phyloP scores from a whole-genome alignment of 2,113 vertebrate species.

The Cyanoderma ruficeps region DNA sequence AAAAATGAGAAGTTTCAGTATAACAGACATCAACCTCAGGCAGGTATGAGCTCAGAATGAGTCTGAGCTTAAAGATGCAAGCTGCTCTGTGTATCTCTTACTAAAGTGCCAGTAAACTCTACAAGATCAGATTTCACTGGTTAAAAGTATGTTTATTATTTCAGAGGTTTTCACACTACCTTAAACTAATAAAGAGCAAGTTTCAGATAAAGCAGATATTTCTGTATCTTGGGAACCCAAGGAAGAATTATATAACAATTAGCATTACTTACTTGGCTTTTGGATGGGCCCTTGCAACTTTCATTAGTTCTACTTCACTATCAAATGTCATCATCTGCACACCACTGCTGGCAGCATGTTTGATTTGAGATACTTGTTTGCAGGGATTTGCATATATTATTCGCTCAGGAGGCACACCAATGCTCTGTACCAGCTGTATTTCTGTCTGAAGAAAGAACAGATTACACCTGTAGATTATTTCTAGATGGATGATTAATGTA shows the following conservation, averaged over 20 bases:
- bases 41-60: neutral
- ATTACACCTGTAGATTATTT: neutral
- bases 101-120: neutral
- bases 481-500: neutral
- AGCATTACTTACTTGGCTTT: constrained; percentile 89
- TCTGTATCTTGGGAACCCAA: neutral
- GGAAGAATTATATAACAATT: neutral
- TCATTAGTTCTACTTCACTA: constrained; percentile 94
- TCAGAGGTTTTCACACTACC: neutral
- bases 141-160: neutral
- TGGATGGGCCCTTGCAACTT: constrained; percentile 90
- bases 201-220: neutral
- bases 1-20: neutral
- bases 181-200: neutral
- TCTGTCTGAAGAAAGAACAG: constrained; percentile 79
- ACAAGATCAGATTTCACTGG: neutral
- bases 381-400: constrained; percentile 99
- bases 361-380: constrained; percentile 97
- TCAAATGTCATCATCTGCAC: constrained; percentile 99
- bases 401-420: constrained; percentile 87
- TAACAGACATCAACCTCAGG: neutral
- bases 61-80: neutral
- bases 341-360: constrained; percentile 90
- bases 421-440: constrained; percentile 92
- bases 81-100: neutral